phyloP scores from a whole-genome alignment of 1,140 invertebrate species.

The Lucilia cuprina region DNA sequence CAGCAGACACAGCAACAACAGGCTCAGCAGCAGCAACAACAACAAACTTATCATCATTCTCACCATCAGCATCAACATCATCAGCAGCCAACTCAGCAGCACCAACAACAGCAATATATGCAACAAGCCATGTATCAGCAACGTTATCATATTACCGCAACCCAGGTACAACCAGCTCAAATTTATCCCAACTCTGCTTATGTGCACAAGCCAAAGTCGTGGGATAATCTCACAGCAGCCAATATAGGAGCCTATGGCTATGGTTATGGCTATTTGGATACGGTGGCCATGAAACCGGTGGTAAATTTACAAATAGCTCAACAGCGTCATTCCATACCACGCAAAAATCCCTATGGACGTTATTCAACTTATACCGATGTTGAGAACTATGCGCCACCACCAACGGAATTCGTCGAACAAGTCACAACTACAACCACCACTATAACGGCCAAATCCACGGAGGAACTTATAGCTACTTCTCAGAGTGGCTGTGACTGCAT shows the following conservation, averaged over 20 bases:
- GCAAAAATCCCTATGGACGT: conserved; percentile 65
- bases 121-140: conserved; percentile 48
- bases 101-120: conserved; percentile 58
- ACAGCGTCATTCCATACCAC: conserved; percentile 64
- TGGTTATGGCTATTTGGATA: conserved; percentile 82
- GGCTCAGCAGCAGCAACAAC: conserved; percentile 41
- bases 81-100: conserved; percentile 50
- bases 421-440: conserved; percentile 65
- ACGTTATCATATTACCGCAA: conserved; percentile 63
- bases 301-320: conserved; percentile 65
- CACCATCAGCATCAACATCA: conserved; percentile 42
- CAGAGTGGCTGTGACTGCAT: conserved; percentile 32
- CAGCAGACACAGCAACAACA: conserved; percentile 41
- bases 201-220: conserved; percentile 78
- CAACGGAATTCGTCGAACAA: conserved; percentile 64
- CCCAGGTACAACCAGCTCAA: conserved; percentile 64
- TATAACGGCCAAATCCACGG: conserved; percentile 76
- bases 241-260: conserved; percentile 83
- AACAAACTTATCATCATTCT: conserved; percentile 2
- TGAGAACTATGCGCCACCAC: conserved; percentile 60
- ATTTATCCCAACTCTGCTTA: conserved; percentile 65
- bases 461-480: conserved; percentile 69
- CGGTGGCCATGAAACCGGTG: conserved; percentile 66
- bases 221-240: conserved; percentile 86
- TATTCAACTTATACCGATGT: conserved; percentile 62